Conservation (phyloP, 2,797 vertebrate genomes). For the Syngnathus acus region DNA sequence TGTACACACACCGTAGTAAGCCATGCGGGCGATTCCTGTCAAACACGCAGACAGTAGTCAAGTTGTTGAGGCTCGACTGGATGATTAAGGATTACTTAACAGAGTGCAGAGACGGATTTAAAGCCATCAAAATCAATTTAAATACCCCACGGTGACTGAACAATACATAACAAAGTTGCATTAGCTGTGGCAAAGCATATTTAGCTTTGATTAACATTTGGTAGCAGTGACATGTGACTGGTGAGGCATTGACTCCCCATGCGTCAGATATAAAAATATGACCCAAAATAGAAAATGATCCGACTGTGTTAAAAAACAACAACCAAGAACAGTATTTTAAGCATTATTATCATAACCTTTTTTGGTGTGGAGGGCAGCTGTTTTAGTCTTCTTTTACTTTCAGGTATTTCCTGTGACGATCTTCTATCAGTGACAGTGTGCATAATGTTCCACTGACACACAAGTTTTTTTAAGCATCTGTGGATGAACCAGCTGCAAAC, state of each 20-base stretch:
- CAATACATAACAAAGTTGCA: neutral
- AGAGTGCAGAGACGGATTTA: constrained; percentile 32
- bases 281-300: too few species aligned
- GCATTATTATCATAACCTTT: too few species aligned
- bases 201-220: neutral
- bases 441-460: neutral
- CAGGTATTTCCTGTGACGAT: neutral
- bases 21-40: constrained; percentile 25
- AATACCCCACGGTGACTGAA: constrained; percentile 19
- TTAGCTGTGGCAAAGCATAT: neutral
- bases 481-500: neutral
- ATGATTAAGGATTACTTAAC: constrained; percentile 31
- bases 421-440: neutral
- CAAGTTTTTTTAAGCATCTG: neutral
- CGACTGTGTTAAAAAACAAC: too few species aligned
- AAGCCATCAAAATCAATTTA: constrained; percentile 19
- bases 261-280: too few species aligned
- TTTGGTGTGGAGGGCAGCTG: too few species aligned
- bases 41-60: constrained; percentile 32
- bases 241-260: too few species aligned
- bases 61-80: constrained; percentile 31
- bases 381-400: too few species aligned
- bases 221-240: neutral
- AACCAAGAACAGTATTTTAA: too few species aligned
- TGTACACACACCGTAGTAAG: constrained; percentile 24